Base-by-base conservation (phyloP, 1,140 invertebrate genomes). In the Achatina immaculata region DNA sequence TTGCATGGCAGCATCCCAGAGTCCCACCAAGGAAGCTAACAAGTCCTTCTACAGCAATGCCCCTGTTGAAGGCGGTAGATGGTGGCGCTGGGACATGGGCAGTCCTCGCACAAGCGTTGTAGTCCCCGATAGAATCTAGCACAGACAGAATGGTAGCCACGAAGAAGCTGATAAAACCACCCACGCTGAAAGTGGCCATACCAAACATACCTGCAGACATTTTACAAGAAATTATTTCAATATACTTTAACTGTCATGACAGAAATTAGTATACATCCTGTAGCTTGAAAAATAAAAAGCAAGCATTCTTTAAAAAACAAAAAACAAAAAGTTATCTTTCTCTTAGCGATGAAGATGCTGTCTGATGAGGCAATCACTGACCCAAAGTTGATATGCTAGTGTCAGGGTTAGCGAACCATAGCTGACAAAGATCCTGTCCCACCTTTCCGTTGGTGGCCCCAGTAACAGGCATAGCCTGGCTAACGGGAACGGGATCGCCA, bases 11-110 rank as follows among this genome's bases (percentile, higher is more conserved):
- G 93, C 89, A 95, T 7, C 95, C 95, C 93, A 95, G 95, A 0
- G 96, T 90, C 0, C 95, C 96, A 0, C 95, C 95, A 14, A 97
- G 87, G 1, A 96, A 90, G 0, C 95, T 95, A 6, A 95, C 95
- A 16, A 97, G 85, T 0, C 96, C 96, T 91, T 97, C 96, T 0
- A 95, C 94, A 21, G 93, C 95, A 45, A 97, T 95, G 0, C 96
- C 96, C 16, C 96, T 93, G 85, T 92, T 92, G 48, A 92, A 86
- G 45, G 91, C 91, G 82, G 90, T 89, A n/a, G 84, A 81, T 11
- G 91, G 91, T 9, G 91, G 90, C 14, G 86, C 81, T 28, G 88
- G 84, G 58, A 87, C 88, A 38, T 85, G 83, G 38, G 86, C 87
- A 14, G 90, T 85, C 21, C 89, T 69, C 0, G 91, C 90, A 42